Percentiles rank a stretch among this genome's conserved stretches.
Evolutionary conservation across 1,140 invertebrate species (phyloP).

Genomic region (Phocides pigmalion): DNA sequence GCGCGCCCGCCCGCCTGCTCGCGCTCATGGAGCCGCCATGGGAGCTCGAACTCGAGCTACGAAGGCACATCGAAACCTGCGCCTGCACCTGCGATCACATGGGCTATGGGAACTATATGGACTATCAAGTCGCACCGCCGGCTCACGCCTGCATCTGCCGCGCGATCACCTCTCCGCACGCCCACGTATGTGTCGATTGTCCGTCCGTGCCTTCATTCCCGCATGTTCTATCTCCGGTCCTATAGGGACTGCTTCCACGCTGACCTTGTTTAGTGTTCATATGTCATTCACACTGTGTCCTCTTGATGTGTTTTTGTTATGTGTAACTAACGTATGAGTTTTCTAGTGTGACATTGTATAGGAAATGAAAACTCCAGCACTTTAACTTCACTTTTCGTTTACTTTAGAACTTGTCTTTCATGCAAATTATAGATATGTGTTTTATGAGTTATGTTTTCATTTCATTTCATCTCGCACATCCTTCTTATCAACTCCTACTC

Average conservation of each 20-base stretch:
- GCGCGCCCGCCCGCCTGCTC: slow-evolving; percentile 62
- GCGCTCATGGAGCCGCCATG: slow-evolving; percentile 82
- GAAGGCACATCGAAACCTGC: slow-evolving; percentile 93
- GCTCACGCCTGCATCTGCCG: slow-evolving; percentile 77
- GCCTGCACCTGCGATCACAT: slow-evolving; percentile 95
- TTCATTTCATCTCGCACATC: slow-evolving; percentile 15
- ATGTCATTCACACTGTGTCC: slow-evolving; percentile 41
- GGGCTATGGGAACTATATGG: slow-evolving; percentile 95
- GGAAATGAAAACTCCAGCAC: slow-evolving; percentile 33
- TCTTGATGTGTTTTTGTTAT: slow-evolving; percentile 39
- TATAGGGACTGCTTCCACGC: slow-evolving; percentile 42
- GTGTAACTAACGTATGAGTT: slow-evolving; percentile 27
- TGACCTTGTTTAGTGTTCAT: slow-evolving; percentile 44
- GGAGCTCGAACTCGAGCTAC: slow-evolving; percentile 87
- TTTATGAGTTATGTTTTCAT: slow-evolving; percentile 23
- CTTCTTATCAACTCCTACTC: background rate
- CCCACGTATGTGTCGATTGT: slow-evolving; percentile 73
- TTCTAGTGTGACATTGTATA: slow-evolving; percentile 33
- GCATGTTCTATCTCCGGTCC: slow-evolving; percentile 51
- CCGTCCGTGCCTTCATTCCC: slow-evolving; percentile 41
- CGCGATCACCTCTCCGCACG: slow-evolving; percentile 80
- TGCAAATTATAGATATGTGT: slow-evolving; percentile 14
- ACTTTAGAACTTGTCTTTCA: slow-evolving; percentile 13
- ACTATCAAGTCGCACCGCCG: slow-evolving; percentile 90
- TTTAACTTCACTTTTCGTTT: slow-evolving; percentile 27